Conservation (phyloP, 2,113 vertebrate species). For the Atrichornis clamosus region DNA sequence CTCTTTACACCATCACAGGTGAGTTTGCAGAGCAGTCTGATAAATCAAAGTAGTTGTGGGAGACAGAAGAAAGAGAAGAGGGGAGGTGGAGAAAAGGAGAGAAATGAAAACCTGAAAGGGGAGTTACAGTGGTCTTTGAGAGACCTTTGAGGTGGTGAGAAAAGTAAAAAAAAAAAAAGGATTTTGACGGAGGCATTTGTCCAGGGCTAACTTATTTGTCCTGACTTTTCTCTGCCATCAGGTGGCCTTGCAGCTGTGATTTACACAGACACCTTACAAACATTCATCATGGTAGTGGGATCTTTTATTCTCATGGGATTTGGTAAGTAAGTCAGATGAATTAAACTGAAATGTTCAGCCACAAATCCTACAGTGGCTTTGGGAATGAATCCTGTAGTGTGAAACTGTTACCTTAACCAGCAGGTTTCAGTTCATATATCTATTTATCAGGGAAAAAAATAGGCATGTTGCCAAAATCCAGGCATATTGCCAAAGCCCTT, state of each 20-base stretch:
- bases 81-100: not conserved
- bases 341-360: not conserved
- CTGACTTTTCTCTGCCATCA: not conserved
- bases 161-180: not conserved
- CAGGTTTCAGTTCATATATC: not conserved
- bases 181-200: not conserved
- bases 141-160: not conserved
- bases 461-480: not conserved
- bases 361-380: not conserved
- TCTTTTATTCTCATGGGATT: slow-evolving; percentile 90
- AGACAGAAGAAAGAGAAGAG: not conserved
- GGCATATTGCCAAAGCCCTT: not conserved
- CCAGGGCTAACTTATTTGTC: not conserved
- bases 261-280: slow-evolving; percentile 96
- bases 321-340: slow-evolving; percentile 76
- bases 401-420: not conserved
- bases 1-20: slow-evolving; percentile 94
- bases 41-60: not conserved
- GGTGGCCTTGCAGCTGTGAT: slow-evolving; percentile 96
- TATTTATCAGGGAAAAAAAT: not conserved
- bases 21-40: slow-evolving; percentile 4
- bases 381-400: not conserved
- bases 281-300: slow-evolving; percentile 90
- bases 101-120: not conserved
- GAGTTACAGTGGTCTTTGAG: not conserved